Conservation (phyloP, 2,888 invertebrate genomes). For the Megastigmus dorsalis region DNA sequence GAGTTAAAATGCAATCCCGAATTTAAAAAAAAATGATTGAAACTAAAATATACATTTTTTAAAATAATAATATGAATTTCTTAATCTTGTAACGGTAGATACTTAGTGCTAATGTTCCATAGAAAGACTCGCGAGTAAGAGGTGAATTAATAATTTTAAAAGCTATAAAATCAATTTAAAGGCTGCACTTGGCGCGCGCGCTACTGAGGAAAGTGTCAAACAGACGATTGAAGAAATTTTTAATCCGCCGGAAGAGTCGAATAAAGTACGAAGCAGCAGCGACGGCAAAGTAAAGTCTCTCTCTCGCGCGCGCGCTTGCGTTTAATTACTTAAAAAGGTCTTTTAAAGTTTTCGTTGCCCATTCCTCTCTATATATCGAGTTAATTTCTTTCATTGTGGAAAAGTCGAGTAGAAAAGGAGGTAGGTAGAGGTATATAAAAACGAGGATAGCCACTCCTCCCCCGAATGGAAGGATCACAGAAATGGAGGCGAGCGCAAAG, state of each 20-base stretch:
- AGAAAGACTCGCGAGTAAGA: too few relatives aligned
- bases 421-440: background rate
- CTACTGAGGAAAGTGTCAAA: slow-evolving; percentile 7
- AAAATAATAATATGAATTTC: too few relatives aligned
- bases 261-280: background rate
- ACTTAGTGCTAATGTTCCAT: too few relatives aligned
- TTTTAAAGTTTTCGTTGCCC: slow-evolving; percentile 33
- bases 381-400: slow-evolving; percentile 51
- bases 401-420: slow-evolving; percentile 23
- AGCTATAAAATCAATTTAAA: too few relatives aligned
- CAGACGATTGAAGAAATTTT: background rate
- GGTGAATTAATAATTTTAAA: too few relatives aligned
- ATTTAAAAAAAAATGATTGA: too few relatives aligned
- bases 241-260: slow-evolving; percentile 13
- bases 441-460: slow-evolving; percentile 1
- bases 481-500: slow-evolving; percentile 14
- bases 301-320: background rate
- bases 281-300: slow-evolving; percentile 41
- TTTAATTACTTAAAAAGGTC: slow-evolving; percentile 47
- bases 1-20: too few relatives aligned
- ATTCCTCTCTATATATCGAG: slow-evolving; percentile 16
- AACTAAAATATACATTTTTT: too few relatives aligned
- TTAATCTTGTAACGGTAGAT: too few relatives aligned
- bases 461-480: background rate
- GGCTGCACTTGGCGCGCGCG: too few relatives aligned